Base-by-base conservation (phyloP, 2,888 invertebrate species). In the Tipula confusa region DNA sequence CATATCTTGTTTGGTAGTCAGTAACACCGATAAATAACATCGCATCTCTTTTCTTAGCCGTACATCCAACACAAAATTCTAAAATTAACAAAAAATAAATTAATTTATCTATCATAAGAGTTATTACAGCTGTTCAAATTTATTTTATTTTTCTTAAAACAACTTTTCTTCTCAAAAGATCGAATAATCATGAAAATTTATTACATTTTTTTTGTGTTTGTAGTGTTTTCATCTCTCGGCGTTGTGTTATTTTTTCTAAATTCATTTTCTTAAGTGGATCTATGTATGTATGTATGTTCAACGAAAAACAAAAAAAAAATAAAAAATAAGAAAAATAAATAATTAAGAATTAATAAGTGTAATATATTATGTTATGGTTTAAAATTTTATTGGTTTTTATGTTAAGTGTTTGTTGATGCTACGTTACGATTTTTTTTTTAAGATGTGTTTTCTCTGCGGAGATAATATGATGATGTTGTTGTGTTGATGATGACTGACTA, bases 141-240 rank as follows among this genome's bases (percentile, higher is more conserved):
- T 64, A 64, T 64, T 64, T 64, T 64, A 64, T 24, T 64, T 64
- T 64, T 64, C 64, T 64, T 64, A 64, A 64, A 64, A 64, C 64
- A 64, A 64, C 64, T 64, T 64, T 64, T 64, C 64, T 24, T 64
- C 24, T 64, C 64, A 64, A 64, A 64, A 64, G 64, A 64, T 64
- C 64, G 64, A 64, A 64, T 64, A 24, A 64, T 64, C 64, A 64
- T 64, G 64, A 64, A 64, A 64, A 64, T 64, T 64, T 64, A 64
- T 64, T 64, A 64, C 64, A 64, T 64, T 64, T 43, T 43, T 43
- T n/a, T 64, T 64, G 64, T 64, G 9, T 64, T 64, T 64, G 64
- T 64, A 64, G 64, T 64, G 64, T 64, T 64, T 64, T 64, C 64
- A 64, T 64, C 64, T 64, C 64, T 64, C 64, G 64, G 64, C 64